These are phyloP conservation scores for Varanus komodoensis DNA, from an alignment of 2,113 vertebrate genomes.

Conservation along the genomic window DNA sequence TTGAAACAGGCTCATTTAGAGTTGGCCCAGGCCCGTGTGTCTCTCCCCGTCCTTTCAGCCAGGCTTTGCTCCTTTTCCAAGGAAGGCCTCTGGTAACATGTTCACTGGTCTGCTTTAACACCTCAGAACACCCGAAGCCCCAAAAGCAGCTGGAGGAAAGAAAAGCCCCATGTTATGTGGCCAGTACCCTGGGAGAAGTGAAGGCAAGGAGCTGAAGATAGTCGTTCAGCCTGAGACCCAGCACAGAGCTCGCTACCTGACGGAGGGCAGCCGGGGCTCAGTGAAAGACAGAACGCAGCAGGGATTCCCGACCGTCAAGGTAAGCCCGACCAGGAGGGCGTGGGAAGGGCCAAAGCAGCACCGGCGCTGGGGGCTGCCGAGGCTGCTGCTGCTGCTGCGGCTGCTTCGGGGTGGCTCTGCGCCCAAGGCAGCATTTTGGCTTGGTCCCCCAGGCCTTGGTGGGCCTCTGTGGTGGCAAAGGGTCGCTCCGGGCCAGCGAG, in stretches of 20 bases:
- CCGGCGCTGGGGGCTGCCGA: neutral
- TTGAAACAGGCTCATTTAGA: neutral
- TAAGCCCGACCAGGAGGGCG: conserved; percentile 52
- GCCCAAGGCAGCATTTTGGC: neutral
- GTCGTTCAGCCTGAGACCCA: conserved; percentile 96
- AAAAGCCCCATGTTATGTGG: conserved; percentile 89
- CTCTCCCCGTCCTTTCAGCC: neutral
- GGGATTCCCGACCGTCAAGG: conserved; percentile 96
- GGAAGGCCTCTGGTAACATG: conserved; percentile 56
- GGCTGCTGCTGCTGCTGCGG: neutral
- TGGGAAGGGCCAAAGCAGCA: neutral
- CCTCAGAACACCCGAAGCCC: conserved; percentile 81
- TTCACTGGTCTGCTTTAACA: conserved; percentile 73
- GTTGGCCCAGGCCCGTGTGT: too few relatives aligned
- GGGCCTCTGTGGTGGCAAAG: neutral
- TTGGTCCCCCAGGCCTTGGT: neutral
- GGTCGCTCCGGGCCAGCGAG: too few relatives aligned
- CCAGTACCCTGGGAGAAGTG: conserved; percentile 92
- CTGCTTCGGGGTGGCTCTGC: neutral
- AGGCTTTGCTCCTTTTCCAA: conserved; percentile 43
- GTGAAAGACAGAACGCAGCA: conserved; percentile 98
- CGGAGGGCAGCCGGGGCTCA: conserved; percentile 96
- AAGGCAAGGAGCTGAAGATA: conserved; percentile 97
- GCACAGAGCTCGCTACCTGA: conserved; percentile 95
- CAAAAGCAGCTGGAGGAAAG: conserved; percentile 82